Evolutionary conservation across 2,888 invertebrate genomes (phyloP).

Genomic region (Psylliodes chrysocephalus): DNA sequence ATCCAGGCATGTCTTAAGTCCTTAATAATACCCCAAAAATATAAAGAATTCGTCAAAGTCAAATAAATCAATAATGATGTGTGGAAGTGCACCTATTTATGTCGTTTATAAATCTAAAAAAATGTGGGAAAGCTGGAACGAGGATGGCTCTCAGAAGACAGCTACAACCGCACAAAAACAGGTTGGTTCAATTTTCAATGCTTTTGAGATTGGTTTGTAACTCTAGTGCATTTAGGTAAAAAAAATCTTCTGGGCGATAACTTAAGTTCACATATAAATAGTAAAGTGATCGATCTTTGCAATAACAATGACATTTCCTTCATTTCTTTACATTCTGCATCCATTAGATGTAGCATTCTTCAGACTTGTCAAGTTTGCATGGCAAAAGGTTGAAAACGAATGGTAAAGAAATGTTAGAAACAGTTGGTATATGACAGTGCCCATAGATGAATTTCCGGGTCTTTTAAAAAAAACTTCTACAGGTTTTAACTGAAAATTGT

Average conservation of each 20-base stretch:
- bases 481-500: slow-evolving; percentile 9
- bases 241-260: slow-evolving; percentile 2
- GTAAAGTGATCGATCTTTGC: slow-evolving; percentile 32
- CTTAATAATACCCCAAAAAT: slow-evolving; percentile 48
- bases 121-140: slow-evolving; percentile 49
- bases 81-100: slow-evolving; percentile 51
- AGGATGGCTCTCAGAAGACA: slow-evolving; percentile 49
- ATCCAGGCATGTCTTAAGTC: slow-evolving; percentile 46
- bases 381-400: slow-evolving; percentile 1
- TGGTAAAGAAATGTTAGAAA: not conserved
- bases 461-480: slow-evolving; percentile 3
- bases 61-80: slow-evolving; percentile 50
- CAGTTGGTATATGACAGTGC: slow-evolving; percentile 3
- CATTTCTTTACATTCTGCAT: slow-evolving; percentile 39
- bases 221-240: not conserved
- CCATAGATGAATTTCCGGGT: slow-evolving; percentile 11
- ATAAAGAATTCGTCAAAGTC: slow-evolving; percentile 51
- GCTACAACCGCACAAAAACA: slow-evolving; percentile 50
- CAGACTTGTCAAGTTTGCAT: slow-evolving; percentile 24
- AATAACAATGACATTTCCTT: slow-evolving; percentile 33
- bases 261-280: slow-evolving; percentile 32
- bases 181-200: slow-evolving; percentile 4
- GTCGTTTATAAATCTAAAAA: slow-evolving; percentile 52
- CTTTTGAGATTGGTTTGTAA: slow-evolving; percentile 4
- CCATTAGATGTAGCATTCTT: slow-evolving; percentile 38